Percentiles rank a stretch among this genome's conserved stretches.
These are phyloP conservation scores for Steinernema feltiae DNA, from an alignment of 1,140 invertebrate species.

Conservation along the genomic window DNA sequence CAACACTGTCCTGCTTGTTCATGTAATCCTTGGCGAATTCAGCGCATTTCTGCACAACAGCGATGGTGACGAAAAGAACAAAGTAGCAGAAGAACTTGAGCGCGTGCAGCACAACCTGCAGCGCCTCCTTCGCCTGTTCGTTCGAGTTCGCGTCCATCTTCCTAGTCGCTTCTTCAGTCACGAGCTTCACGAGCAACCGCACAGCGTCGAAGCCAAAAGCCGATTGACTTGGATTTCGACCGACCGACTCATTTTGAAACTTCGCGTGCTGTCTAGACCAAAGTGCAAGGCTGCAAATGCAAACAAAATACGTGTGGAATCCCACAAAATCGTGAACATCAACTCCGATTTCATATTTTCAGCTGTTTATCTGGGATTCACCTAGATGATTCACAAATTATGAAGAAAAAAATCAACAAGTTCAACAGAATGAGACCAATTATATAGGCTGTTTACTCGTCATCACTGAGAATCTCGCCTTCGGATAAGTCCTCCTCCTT, in stretches of 20 bases:
- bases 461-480: slow-evolving; percentile 4
- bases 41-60: background rate
- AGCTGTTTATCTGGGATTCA: background rate
- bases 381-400: background rate
- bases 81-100: background rate
- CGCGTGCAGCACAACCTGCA: background rate
- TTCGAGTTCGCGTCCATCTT: background rate
- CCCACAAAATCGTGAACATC: no score
- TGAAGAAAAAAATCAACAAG: background rate
- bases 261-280: no score
- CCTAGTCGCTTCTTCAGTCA: no score
- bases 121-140: background rate
- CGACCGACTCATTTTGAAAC: no score
- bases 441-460: background rate
- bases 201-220: no score
- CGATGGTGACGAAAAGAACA: background rate
- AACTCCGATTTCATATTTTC: background rate
- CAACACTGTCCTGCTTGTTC: background rate
- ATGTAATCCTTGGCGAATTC: background rate
- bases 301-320: no score
- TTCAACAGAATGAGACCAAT: slow-evolving; percentile 5
- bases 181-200: no score
- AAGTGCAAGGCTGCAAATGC: no score
- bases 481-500: background rate
- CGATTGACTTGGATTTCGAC: no score